Conservation (phyloP, 2,113 vertebrate genomes). For the Lophius piscatorius region DNA sequence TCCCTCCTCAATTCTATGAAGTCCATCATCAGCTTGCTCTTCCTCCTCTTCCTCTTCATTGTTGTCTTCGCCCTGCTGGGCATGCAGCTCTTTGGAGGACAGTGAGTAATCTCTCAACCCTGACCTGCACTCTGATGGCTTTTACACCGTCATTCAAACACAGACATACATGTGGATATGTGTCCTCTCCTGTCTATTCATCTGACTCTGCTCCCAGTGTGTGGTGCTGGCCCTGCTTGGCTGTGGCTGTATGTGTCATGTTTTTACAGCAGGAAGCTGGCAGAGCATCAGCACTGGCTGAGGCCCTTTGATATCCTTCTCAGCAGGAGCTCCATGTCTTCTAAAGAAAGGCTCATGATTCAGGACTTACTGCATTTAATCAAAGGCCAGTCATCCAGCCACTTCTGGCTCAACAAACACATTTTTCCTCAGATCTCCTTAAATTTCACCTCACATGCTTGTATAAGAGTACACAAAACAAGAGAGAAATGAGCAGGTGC, state of each 20-base stretch:
- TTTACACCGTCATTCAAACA: background rate
- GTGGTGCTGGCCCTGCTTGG: slow-evolving; percentile 40
- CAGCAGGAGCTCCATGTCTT: slow-evolving; percentile 56
- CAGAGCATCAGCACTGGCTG: slow-evolving; percentile 44
- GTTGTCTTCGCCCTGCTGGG: slow-evolving; percentile 97
- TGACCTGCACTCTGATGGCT: background rate
- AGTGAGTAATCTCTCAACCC: slow-evolving; percentile 81
- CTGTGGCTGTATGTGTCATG: slow-evolving; percentile 40
- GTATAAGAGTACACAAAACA: too few relatives aligned
- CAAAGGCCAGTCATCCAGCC: slow-evolving; percentile 34
- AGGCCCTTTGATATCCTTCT: slow-evolving; percentile 53
- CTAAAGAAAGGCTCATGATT: slow-evolving; percentile 58
- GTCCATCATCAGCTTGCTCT: slow-evolving; percentile 97
- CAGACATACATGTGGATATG: too few relatives aligned
- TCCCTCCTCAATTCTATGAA: slow-evolving; percentile 99
- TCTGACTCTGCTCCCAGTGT: slow-evolving; percentile 8
- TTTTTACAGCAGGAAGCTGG: slow-evolving; percentile 64
- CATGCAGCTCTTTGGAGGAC: slow-evolving; percentile 98
- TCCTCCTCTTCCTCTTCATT: slow-evolving; percentile 98
- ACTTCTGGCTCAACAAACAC: slow-evolving; percentile 21
- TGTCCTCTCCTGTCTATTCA: background rate
- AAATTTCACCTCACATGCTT: background rate
- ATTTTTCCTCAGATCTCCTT: slow-evolving; percentile 6
- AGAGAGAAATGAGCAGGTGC: too few relatives aligned
- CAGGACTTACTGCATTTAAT: slow-evolving; percentile 42